Evolutionary conservation across 2,888 invertebrate species (phyloP).

Genomic region (Cerceris ruficornis): DNA sequence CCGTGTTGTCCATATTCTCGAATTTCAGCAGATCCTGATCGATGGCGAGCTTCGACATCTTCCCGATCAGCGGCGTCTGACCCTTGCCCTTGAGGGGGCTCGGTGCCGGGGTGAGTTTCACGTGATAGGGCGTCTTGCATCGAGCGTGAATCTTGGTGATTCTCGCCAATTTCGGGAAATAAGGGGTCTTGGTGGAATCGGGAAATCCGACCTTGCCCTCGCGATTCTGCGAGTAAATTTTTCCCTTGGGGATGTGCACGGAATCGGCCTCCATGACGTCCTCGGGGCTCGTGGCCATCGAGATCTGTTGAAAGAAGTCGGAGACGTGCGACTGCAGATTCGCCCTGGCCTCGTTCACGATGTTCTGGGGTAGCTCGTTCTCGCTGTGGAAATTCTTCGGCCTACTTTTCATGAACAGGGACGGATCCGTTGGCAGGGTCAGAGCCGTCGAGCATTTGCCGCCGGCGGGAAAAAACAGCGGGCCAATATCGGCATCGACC

Average conservation of each 20-base stretch:
- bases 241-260: slow-evolving; percentile 68
- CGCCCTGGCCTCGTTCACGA: slow-evolving; percentile 76
- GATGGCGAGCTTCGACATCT: slow-evolving; percentile 72
- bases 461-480: slow-evolving; percentile 70
- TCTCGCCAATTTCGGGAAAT: slow-evolving; percentile 75
- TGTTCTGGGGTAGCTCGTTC: slow-evolving; percentile 76
- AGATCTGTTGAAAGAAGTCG: slow-evolving; percentile 79
- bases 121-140: slow-evolving; percentile 76
- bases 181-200: slow-evolving; percentile 60
- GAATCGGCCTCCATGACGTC: slow-evolving; percentile 79
- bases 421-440: slow-evolving; percentile 75
- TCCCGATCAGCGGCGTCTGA: slow-evolving; percentile 76
- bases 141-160: slow-evolving; percentile 75
- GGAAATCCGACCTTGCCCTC: slow-evolving; percentile 58
- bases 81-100: slow-evolving; percentile 65
- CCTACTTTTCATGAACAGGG: slow-evolving; percentile 60
- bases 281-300: slow-evolving; percentile 79
- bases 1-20: slow-evolving; percentile 77
- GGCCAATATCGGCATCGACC: slow-evolving; percentile 79
- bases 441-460: slow-evolving; percentile 64
- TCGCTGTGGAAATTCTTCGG: slow-evolving; percentile 64
- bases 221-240: slow-evolving; percentile 63
- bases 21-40: slow-evolving; percentile 76
- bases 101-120: slow-evolving; percentile 59
- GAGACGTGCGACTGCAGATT: slow-evolving; percentile 79